Evolutionary conservation across 1,140 invertebrate species (phyloP).

Genomic region (Brachionus sp.): DNA sequence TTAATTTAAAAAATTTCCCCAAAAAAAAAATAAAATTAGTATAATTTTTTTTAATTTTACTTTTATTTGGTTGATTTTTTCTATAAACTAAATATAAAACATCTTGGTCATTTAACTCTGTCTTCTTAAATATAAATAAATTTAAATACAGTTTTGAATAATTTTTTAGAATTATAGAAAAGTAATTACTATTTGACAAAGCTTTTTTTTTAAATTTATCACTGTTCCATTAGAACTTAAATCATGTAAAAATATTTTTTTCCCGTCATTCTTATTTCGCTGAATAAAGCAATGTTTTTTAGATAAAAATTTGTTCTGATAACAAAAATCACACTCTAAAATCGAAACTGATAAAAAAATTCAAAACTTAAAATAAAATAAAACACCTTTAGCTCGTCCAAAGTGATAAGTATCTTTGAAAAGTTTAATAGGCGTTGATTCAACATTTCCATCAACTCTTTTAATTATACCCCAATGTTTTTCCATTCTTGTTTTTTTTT

Average conservation of each 20-base stretch:
- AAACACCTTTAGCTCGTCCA: constrained; percentile 35
- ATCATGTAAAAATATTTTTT: constrained; percentile 14
- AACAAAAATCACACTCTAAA: constrained; percentile 52
- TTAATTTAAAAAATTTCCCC: no score
- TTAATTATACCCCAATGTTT: neutral
- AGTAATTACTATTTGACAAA: constrained; percentile 37
- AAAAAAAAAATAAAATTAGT: neutral
- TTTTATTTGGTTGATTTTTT: constrained; percentile 51
- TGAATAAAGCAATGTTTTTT: constrained; percentile 53
- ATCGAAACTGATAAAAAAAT: neutral
- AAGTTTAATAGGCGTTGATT: neutral
- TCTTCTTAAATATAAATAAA: constrained; percentile 49
- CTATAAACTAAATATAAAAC: constrained; percentile 56
- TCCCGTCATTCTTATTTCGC: constrained; percentile 49
- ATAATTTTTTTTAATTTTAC: constrained; percentile 48
- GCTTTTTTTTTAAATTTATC: constrained; percentile 51
- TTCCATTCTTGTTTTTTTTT: constrained; percentile 30
- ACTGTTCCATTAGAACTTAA: constrained; percentile 57
- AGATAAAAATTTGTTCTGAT: constrained; percentile 53
- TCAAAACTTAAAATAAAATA: neutral
- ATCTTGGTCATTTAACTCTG: constrained; percentile 53
- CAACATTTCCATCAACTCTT: neutral
- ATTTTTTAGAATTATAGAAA: neutral
- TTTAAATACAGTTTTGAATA: constrained; percentile 27
- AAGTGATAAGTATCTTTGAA: neutral